Evolutionary conservation across 2,113 vertebrate genomes (phyloP).

Genomic region (Macroglossus sobrinus): DNA sequence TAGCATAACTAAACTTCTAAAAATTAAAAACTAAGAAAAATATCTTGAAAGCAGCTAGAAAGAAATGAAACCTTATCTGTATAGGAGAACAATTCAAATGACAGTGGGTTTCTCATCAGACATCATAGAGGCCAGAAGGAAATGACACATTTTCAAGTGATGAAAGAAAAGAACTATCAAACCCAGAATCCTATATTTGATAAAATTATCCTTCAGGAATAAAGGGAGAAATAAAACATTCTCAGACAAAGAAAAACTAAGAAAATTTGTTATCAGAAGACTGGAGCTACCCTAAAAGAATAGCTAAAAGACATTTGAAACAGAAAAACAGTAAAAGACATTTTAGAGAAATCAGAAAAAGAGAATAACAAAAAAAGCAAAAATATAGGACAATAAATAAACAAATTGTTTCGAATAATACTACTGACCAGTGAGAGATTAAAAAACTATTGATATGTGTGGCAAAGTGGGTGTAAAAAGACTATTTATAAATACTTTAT

Average conservation of each 20-base stretch:
- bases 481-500: too few species aligned
- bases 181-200: background rate
- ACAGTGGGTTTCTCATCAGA: background rate
- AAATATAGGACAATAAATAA: background rate
- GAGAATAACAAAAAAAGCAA: background rate
- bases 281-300: background rate
- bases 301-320: background rate
- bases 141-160: background rate
- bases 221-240: background rate
- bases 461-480: too few species aligned
- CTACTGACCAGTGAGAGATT: background rate
- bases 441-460: background rate
- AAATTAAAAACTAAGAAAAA: background rate
- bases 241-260: background rate
- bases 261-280: background rate
- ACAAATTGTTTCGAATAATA: background rate
- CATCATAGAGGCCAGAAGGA: background rate
- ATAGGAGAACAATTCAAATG: background rate
- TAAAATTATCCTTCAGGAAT: background rate
- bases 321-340: background rate
- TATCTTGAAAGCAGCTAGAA: background rate
- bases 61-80: background rate
- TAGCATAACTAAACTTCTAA: background rate
- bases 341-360: background rate
- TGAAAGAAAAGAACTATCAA: background rate